A percentile compares a stretch with the other conserved stretches of the same genome.
phyloP scores from a whole-genome alignment of 1,140 invertebrate species.

The Trachelipus rathkii region DNA sequence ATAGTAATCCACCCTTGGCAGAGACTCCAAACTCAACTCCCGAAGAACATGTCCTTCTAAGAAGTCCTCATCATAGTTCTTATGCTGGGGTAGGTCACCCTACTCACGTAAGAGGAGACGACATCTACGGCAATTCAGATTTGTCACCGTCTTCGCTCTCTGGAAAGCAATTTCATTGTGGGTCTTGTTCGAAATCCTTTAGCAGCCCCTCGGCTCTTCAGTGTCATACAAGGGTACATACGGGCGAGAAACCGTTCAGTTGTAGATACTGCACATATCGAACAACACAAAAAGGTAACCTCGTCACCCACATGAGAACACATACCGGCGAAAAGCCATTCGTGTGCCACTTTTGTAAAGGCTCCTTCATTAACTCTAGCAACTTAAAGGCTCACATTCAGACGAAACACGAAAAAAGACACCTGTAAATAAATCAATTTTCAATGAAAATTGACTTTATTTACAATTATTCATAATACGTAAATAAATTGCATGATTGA shows the following conservation, averaged over 20 bases:
- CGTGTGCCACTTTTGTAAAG: conserved; percentile 16
- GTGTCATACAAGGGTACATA: conserved; percentile 20
- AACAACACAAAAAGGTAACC: conserved; percentile 29
- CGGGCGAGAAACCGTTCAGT: conserved; percentile 29
- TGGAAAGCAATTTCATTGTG: not conserved
- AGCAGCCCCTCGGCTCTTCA: conserved; percentile 9
- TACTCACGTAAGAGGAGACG: not conserved
- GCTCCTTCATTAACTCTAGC: conserved; percentile 16
- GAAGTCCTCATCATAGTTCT: not conserved
- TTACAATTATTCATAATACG: no score
- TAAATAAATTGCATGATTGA: no score
- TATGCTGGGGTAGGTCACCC: not conserved
- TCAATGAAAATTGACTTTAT: no score
- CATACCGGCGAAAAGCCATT: conserved; percentile 35
- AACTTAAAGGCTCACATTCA: conserved; percentile 20
- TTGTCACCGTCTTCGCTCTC: not conserved
- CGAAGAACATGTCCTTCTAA: not conserved
- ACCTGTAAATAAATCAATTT: not conserved
- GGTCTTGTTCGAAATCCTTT: not conserved
- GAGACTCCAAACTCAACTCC: not conserved
- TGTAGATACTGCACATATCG: conserved; percentile 26
- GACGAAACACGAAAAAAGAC: not conserved
- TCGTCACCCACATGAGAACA: conserved; percentile 24
- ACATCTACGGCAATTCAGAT: not conserved
- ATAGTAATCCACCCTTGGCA: not conserved